These are phyloP conservation scores for Cirrhinus molitorella DNA, from an alignment of 2,797 vertebrate genomes.

Conservation along the genomic window DNA sequence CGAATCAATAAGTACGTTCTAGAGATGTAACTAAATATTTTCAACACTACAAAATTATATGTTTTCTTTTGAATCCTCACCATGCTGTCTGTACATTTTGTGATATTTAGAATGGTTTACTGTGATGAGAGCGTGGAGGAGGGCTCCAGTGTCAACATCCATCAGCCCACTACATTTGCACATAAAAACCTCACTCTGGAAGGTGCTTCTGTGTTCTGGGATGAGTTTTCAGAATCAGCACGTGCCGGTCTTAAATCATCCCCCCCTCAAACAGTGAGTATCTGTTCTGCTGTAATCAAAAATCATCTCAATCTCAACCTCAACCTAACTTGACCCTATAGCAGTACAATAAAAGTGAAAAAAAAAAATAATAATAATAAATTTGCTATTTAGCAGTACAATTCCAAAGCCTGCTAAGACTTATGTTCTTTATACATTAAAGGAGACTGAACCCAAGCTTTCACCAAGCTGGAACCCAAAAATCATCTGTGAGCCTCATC, in stretches of 20 bases:
- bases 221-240: slow-evolving; percentile 92
- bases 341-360: neutral
- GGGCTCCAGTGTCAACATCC: slow-evolving; percentile 89
- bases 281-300: neutral
- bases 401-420: neutral
- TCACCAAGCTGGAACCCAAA: slow-evolving; percentile 99
- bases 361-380: too few species aligned
- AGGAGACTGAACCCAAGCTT: slow-evolving; percentile 97
- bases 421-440: neutral
- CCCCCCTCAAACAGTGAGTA: slow-evolving; percentile 85
- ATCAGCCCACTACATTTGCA: slow-evolving; percentile 94
- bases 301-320: neutral
- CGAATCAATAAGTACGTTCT: slow-evolving; percentile 89
- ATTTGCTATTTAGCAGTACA: neutral
- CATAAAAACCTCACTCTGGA: slow-evolving; percentile 94
- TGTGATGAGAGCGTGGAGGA: slow-evolving; percentile 94
- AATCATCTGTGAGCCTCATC: slow-evolving; percentile 97
- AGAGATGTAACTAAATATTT: neutral
- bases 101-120: slow-evolving; percentile 87
- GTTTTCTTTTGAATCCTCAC: neutral
- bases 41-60: neutral
- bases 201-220: slow-evolving; percentile 92
- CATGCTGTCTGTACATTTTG: slow-evolving; percentile 9
- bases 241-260: slow-evolving; percentile 90
- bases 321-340: neutral